Evolutionary conservation across 2,888 invertebrate genomes (phyloP), one percentile per base, ranked within the genome.

Genomic region (Pseudococcus viburni): DNA sequence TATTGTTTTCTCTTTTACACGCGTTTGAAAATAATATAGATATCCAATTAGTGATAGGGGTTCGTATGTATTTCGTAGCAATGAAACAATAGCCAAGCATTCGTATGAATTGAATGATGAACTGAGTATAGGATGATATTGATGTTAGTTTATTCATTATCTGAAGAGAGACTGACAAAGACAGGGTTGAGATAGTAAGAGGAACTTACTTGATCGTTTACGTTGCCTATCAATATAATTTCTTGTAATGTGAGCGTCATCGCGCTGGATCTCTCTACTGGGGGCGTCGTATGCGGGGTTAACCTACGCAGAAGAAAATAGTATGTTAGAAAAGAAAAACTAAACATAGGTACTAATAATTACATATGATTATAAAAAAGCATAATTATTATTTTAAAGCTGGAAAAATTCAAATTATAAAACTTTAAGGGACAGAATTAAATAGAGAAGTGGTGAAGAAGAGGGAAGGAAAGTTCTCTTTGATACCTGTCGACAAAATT

Each of bases 191-290:
- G n/a, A n/a, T n/a, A 19, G 7, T 5, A 22, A 64, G 8, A 22
- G 22, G n/a, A 64, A 85, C 84, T 48, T 9, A 93, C 94, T 93
- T 99, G 98, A 91, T 98, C 97, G 90, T 96, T 94, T 91, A 96
- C 96, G 92, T 98, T 98, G 89, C 99, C 98, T 89, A 99, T 95
- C 90, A 99, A 97, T 89, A 99, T 93, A 90, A 97, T 97, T 93
- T 99, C 98, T 93, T 98, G 97, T 84, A 99, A 94, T 59, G 95
- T 95, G 90, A 98, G 93, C 91, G 95, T 96, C 95, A 97, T 96
- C 90, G 96, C 95, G 89, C 96, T 94, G 59, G 96, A 95, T 91
- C 96, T 95, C 92, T 98, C 98, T 90, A 97, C 94, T 55, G 96
- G 97, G 89, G 97, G 97, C 90, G 96, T 96, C 90, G 95, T 96